Conservation (phyloP, 2,113 vertebrate genomes). For the Camarhynchus parvulus region DNA sequence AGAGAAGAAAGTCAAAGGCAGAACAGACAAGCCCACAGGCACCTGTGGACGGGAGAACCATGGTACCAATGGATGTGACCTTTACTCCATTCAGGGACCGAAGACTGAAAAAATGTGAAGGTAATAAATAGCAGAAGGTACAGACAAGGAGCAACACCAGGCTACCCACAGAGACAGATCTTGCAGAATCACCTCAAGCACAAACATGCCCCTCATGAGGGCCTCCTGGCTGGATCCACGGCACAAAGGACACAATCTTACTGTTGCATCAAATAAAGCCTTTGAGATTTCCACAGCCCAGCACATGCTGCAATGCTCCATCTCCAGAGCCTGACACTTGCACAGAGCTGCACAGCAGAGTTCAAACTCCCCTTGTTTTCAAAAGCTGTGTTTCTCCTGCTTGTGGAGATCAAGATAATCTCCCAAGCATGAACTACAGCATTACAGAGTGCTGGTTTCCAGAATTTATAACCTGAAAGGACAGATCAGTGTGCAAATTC, state of each 20-base stretch:
- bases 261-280: background rate
- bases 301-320: background rate
- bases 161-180: background rate
- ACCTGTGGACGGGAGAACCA: background rate
- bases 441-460: background rate
- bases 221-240: background rate
- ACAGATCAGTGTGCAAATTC: background rate
- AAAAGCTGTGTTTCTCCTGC: background rate
- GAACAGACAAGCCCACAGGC: background rate
- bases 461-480: background rate
- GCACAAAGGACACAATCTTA: background rate
- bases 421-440: background rate
- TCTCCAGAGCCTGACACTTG: background rate
- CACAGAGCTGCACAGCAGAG: background rate
- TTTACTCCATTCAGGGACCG: background rate
- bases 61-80: accelerated
- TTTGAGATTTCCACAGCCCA: background rate
- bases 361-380: background rate
- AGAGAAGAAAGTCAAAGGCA: background rate
- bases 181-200: background rate
- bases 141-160: background rate
- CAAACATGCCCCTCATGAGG: background rate
- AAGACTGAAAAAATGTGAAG: background rate
- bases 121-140: background rate
- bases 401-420: background rate